phyloP scores from a whole-genome alignment of 1,140 invertebrate species.

The Calephelis nemesis region DNA sequence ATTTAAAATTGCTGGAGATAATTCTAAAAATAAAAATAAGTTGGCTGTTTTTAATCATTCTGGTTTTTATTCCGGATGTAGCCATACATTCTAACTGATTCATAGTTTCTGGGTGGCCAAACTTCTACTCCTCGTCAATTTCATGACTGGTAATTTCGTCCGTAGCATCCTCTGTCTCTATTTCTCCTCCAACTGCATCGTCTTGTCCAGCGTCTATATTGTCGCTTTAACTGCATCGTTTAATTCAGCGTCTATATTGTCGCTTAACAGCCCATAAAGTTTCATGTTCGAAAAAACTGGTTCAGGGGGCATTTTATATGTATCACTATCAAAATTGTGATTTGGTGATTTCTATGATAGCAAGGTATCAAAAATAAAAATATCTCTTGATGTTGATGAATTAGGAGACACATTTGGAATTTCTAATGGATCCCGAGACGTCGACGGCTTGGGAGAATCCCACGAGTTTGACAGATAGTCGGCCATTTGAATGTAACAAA shows the following conservation, averaged over 20 bases:
- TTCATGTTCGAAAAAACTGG: constrained; percentile 16
- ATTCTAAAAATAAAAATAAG: constrained; percentile 17
- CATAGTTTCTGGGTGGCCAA: constrained; percentile 18
- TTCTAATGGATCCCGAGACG: constrained; percentile 16
- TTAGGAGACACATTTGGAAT: constrained; percentile 19
- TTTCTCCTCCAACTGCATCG: constrained; percentile 18
- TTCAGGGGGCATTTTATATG: constrained; percentile 18
- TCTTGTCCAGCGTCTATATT: constrained; percentile 20
- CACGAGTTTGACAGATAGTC: not conserved
- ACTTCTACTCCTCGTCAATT: constrained; percentile 11
- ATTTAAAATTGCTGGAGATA: constrained; percentile 20
- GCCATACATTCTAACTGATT: constrained; percentile 13
- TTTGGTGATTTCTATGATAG: constrained; percentile 11
- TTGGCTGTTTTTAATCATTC: constrained; percentile 18
- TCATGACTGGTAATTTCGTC: constrained; percentile 19
- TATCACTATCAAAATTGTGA: constrained; percentile 18
- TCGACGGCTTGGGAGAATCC: constrained; percentile 12
- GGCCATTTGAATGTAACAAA: constrained; percentile 7
- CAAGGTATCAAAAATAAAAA: constrained; percentile 13
- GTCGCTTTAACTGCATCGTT: constrained; percentile 11
- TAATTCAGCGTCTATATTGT: constrained; percentile 19
- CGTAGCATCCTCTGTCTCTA: constrained; percentile 17
- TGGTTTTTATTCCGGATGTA: constrained; percentile 18
- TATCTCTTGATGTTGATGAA: constrained; percentile 15
- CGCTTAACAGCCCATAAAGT: constrained; percentile 15